Base-by-base conservation (phyloP, 2,888 invertebrate species). In the Eristalis pertinax region DNA sequence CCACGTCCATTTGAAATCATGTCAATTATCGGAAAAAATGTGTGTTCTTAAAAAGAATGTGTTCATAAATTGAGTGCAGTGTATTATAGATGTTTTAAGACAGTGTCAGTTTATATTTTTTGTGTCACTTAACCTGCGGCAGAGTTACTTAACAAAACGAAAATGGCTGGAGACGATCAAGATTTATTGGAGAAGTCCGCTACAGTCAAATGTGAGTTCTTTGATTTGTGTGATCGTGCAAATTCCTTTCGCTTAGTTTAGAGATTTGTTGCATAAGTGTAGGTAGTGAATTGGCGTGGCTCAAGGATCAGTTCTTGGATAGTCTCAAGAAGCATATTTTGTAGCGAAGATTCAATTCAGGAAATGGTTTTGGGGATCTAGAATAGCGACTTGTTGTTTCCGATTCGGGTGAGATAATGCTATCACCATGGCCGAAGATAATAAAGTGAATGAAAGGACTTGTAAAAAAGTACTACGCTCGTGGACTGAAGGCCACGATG, bases 121-220 rank as follows among this genome's bases (percentile, higher is more conserved):
- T 60, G 62, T 63, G 62, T 68, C 38, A 10, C 19, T 13, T 32
- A 13, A 41, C 13, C 19, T 8, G 7, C 2, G 10, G 26, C 43
- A 43, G 60, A 56, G 22, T 22, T 19, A 43, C 11, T 38, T 41
- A 24, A 8, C 3, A 4, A 26, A 4, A 26, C 11, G 1, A 75
- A 35, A 19, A 85, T 85, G 85, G 73, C 77, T 15, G 60, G 64
- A 50, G 77, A 85, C 38, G 77, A 81, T 74, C 73, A 50, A 15
- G 81, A 81, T 60, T 73, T 85, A 60, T n/a, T 85, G 24, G 81
- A 81, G n/a, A 73, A 74, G 58, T 11, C 70, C 22, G 84, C 60
- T 43, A 81, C 77, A 63, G 60, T 81, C 5, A 85, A 81, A 76
- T 85, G 85, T 85, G 77, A 73, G 85, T 73, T 22, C 2, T n/a